A percentile compares a stretch with the other conserved stretches of the same genome.
Conservation (phyloP, 1,140 invertebrate species). For the Zaprionus vittiger region DNA sequence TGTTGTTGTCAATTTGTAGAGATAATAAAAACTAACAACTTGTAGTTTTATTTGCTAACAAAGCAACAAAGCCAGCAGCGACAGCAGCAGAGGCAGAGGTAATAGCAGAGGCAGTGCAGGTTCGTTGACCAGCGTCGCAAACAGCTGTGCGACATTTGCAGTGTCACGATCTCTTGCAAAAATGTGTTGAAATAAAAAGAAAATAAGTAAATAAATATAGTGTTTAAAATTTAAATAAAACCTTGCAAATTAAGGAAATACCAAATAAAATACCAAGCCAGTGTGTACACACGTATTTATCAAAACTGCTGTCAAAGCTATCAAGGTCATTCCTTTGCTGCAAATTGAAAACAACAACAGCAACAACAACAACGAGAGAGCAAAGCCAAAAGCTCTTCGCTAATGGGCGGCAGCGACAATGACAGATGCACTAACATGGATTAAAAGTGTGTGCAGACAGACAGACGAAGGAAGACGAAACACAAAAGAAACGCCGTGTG, state of each 20-base stretch:
- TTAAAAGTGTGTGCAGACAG: conserved; percentile 49
- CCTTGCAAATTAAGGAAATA: background rate
- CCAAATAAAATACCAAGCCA: background rate
- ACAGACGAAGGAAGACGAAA: conserved; percentile 24
- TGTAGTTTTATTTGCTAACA: conserved; percentile 53
- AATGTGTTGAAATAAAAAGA: conserved; percentile 12
- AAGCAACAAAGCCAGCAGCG: conserved; percentile 18
- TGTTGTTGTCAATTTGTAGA: conserved; percentile 52
- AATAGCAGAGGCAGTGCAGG: conserved; percentile 27
- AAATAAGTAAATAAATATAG: background rate
- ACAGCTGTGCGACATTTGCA: conserved; percentile 20
- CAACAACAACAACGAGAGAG: background rate
- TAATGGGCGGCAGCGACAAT: conserved; percentile 29
- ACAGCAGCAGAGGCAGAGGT: background rate
- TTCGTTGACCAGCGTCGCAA: conserved; percentile 59
- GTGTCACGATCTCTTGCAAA: conserved; percentile 37
- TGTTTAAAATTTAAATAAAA: background rate
- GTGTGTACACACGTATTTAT: conserved; percentile 14
- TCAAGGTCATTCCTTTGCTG: conserved; percentile 46
- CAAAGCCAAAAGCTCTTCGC: conserved; percentile 22
- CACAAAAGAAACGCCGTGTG: conserved; percentile 34
- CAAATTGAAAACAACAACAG: conserved; percentile 30
- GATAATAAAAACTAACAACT: conserved; percentile 67
- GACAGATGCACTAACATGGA: conserved; percentile 63
- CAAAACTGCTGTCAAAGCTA: conserved; percentile 11